These are phyloP conservation scores for Ptyas mucosa DNA, from an alignment of 2,113 vertebrate genomes.

Conservation along the genomic window DNA sequence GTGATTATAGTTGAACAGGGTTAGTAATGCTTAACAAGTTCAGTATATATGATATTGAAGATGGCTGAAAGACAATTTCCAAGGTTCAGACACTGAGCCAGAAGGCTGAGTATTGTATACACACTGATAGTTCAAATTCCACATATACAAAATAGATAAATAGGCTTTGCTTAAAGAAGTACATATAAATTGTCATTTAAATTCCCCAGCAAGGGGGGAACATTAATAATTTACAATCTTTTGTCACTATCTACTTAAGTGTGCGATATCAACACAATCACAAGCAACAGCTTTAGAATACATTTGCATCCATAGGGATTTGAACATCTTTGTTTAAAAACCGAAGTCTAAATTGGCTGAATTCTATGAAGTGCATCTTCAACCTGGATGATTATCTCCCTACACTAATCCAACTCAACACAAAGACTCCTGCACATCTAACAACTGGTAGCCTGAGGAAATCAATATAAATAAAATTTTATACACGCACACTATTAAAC, in stretches of 20 bases:
- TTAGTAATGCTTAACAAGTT: background rate
- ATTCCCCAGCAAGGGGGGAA: background rate
- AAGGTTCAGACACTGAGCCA: background rate
- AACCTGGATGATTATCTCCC: background rate
- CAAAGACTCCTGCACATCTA: background rate
- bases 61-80: background rate
- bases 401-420: background rate
- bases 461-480: no score
- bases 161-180: background rate
- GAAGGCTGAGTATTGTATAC: background rate
- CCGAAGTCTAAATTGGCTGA: background rate
- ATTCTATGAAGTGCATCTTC: background rate
- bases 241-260: background rate
- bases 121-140: background rate
- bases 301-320: background rate
- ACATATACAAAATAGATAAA: background rate
- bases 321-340: background rate
- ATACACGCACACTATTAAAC: no score
- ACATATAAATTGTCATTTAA: background rate
- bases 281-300: background rate
- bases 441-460: background rate
- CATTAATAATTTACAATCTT: background rate
- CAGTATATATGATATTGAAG: background rate
- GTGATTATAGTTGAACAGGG: background rate
- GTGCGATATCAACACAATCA: background rate